These are phyloP conservation scores for Pangasius krempfi DNA, from an alignment of 2,797 vertebrate species.

Conservation along the genomic window DNA sequence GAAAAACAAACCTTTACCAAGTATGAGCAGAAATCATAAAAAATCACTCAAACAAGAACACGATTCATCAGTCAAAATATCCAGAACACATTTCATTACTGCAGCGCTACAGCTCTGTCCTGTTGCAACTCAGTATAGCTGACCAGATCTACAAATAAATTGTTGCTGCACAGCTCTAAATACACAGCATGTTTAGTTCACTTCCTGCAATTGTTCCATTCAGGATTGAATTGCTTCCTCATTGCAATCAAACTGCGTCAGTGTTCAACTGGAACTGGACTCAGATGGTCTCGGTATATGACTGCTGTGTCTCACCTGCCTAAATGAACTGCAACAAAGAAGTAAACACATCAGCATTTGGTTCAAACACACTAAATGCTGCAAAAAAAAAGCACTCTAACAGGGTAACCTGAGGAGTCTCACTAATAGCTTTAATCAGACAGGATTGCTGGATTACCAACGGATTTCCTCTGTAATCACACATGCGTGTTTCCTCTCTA, in stretches of 20 bases:
- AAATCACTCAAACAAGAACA: not conserved
- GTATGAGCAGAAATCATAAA: not conserved
- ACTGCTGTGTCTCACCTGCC: not conserved
- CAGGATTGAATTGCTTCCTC: not conserved
- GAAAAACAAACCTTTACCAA: not conserved
- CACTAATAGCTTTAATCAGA: conserved; percentile 62
- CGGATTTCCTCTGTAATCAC: conserved; percentile 69
- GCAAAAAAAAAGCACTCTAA: conserved; percentile 6
- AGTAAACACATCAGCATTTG: not conserved
- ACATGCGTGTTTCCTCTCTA: not conserved
- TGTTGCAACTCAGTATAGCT: not conserved
- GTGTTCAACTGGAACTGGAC: not conserved
- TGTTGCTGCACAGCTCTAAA: not conserved
- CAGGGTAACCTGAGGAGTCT: conserved; percentile 34
- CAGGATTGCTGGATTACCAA: conserved; percentile 65
- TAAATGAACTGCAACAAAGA: conserved; percentile 2
- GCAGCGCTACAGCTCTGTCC: not conserved
- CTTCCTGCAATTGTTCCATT: not conserved
- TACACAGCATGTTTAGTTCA: conserved; percentile 15
- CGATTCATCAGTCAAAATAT: not conserved
- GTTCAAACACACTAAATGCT: not conserved
- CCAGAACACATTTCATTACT: not conserved
- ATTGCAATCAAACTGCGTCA: not conserved
- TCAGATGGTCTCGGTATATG: not conserved
- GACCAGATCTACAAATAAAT: conserved; percentile 50